A percentile compares a stretch with the other conserved stretches of the same genome.
These are phyloP conservation scores for Drosophila takahashii DNA, from an alignment of 1,140 invertebrate genomes.

Conservation along the genomic window DNA sequence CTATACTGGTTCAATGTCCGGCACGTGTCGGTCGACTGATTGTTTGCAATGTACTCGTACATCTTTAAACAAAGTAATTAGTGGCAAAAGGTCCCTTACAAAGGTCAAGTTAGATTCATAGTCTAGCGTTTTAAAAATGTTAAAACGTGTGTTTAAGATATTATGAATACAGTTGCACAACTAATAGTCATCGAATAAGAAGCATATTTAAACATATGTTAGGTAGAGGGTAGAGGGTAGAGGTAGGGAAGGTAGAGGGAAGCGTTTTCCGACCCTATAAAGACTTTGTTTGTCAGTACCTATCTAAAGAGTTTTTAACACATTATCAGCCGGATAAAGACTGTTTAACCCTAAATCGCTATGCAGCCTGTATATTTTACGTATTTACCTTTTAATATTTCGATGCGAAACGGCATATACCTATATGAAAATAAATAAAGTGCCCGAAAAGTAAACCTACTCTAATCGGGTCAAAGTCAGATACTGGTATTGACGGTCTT, in stretches of 20 bases:
- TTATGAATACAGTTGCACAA: not conserved
- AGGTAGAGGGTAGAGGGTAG: too few relatives aligned
- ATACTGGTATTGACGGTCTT: conserved; percentile 44
- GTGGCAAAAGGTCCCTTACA: not conserved
- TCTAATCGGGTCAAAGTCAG: conserved; percentile 76
- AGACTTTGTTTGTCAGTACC: too few relatives aligned
- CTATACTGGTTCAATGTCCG: not conserved
- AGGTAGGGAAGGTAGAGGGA: too few relatives aligned
- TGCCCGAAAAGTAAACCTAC: conserved; percentile 43
- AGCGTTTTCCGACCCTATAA: too few relatives aligned
- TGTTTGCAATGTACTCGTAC: not conserved
- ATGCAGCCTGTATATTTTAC: too few relatives aligned
- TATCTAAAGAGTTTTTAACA: not conserved
- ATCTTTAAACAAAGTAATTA: not conserved
- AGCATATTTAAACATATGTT: too few relatives aligned
- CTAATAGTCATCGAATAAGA: too few relatives aligned
- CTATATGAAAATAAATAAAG: conserved; percentile 10
- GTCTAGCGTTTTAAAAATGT: not conserved
- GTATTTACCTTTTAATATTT: not conserved
- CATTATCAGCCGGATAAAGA: not conserved
- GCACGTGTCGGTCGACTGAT: not conserved
- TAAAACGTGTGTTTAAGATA: not conserved
- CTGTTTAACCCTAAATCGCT: too few relatives aligned
- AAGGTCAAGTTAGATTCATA: not conserved
- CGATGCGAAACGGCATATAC: not conserved